phyloP scores from a whole-genome alignment of 2,888 invertebrate species.

The Gastracanthus pulcherrimus region DNA sequence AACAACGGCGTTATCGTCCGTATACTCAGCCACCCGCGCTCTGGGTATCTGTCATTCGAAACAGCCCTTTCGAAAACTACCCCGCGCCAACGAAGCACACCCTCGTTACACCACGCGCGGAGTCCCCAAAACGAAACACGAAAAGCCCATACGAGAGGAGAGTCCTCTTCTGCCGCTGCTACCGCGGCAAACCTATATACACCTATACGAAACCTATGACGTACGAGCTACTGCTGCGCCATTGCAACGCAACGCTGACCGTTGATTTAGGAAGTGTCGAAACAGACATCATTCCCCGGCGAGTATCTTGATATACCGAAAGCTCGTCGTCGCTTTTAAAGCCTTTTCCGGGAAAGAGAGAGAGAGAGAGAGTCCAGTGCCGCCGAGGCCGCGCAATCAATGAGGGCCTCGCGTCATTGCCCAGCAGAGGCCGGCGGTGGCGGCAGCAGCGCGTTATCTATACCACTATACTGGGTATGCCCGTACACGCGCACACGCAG shows the following conservation, averaged over 20 bases:
- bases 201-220: too few species aligned
- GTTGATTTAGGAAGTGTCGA: slow-evolving; percentile 38
- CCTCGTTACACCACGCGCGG: neutral
- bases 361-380: too few species aligned
- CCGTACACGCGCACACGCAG: slow-evolving; percentile 39
- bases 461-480: neutral
- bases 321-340: slow-evolving; percentile 1
- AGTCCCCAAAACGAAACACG: neutral
- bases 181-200: too few species aligned
- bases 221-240: neutral
- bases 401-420: slow-evolving; percentile 23
- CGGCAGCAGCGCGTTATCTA: slow-evolving; percentile 44
- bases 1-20: neutral
- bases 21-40: too few species aligned
- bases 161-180: too few species aligned
- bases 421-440: slow-evolving; percentile 36
- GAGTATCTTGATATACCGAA: slow-evolving; percentile 7
- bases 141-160: neutral
- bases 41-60: neutral
- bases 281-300: neutral
- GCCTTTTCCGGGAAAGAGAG: slow-evolving; percentile 1
- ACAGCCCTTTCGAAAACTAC: neutral
- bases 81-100: too few species aligned
- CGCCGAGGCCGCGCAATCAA: slow-evolving; percentile 20
- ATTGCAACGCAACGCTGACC: neutral